Evolutionary conservation across 2,888 invertebrate species (phyloP).

Genomic region (Alsophila aescularia): DNA sequence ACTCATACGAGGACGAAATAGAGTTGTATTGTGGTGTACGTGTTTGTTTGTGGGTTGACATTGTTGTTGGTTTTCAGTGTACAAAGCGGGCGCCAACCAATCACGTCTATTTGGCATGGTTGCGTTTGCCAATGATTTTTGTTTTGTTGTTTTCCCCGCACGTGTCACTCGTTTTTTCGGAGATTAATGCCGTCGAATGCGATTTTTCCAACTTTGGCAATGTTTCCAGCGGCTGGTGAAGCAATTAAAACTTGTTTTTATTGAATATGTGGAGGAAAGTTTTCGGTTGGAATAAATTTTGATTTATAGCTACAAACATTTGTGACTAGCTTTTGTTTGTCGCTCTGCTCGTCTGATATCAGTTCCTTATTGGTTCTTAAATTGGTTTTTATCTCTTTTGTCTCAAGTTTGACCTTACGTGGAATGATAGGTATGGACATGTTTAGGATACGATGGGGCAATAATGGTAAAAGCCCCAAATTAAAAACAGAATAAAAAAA

Average conservation of each 20-base stretch:
- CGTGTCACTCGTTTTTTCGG: constrained; percentile 35
- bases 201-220: constrained; percentile 32
- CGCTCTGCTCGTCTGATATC: too few species aligned
- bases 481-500: too few species aligned
- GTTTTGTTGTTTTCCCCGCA: constrained; percentile 25
- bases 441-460: too few species aligned
- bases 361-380: too few species aligned
- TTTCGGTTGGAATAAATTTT: constrained; percentile 7
- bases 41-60: not conserved
- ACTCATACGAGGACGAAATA: not conserved
- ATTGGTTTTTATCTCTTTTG: too few species aligned
- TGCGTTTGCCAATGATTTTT: constrained; percentile 31
- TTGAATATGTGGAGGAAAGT: constrained; percentile 27
- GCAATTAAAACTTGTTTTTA: constrained; percentile 37
- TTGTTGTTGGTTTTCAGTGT: constrained; percentile 28
- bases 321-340: not conserved
- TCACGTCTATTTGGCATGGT: constrained; percentile 45
- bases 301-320: not conserved
- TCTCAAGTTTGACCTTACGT: too few species aligned
- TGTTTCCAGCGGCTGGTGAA: constrained; percentile 12
- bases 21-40: not conserved
- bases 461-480: too few species aligned
- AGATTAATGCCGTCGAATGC: constrained; percentile 34
- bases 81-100: constrained; percentile 45
- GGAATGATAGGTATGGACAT: too few species aligned